Evolutionary conservation across 2,113 vertebrate species (phyloP).

Genomic region (Corythornis vintsioides): DNA sequence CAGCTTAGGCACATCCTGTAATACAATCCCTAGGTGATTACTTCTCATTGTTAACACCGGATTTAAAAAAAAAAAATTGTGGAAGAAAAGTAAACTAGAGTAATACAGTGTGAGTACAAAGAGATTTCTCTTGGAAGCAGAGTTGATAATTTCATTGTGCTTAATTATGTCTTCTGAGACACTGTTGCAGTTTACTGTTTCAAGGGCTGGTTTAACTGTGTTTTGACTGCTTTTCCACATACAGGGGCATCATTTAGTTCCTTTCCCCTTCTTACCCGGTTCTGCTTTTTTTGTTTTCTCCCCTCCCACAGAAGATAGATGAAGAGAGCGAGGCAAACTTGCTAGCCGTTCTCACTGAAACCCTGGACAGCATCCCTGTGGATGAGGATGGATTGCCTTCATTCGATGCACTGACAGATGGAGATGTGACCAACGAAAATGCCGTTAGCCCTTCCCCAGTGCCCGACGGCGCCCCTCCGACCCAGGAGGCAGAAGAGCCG

Average conservation of each 20-base stretch:
- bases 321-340: constrained; percentile 99
- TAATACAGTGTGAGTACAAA: not conserved
- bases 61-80: not conserved
- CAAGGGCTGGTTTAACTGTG: not conserved
- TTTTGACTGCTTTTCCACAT: not conserved
- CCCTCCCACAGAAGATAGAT: constrained; percentile 92
- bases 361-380: constrained; percentile 98
- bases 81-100: constrained; percentile 34
- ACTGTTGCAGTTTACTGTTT: not conserved
- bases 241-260: not conserved
- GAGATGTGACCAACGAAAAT: constrained; percentile 97
- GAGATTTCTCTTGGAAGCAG: not conserved
- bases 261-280: not conserved
- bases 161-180: not conserved
- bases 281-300: not conserved
- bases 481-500: constrained; percentile 95
- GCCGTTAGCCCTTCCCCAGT: constrained; percentile 92
- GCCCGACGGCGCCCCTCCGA: constrained; percentile 89
- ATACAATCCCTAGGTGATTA: constrained; percentile 62
- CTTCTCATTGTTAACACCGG: constrained; percentile 22
- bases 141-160: not conserved
- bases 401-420: constrained; percentile 98
- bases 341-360: constrained; percentile 98
- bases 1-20: constrained; percentile 58
- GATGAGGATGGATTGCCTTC: constrained; percentile 99